Conservation (phyloP, 2,888 invertebrate species). For the Dione juno region DNA sequence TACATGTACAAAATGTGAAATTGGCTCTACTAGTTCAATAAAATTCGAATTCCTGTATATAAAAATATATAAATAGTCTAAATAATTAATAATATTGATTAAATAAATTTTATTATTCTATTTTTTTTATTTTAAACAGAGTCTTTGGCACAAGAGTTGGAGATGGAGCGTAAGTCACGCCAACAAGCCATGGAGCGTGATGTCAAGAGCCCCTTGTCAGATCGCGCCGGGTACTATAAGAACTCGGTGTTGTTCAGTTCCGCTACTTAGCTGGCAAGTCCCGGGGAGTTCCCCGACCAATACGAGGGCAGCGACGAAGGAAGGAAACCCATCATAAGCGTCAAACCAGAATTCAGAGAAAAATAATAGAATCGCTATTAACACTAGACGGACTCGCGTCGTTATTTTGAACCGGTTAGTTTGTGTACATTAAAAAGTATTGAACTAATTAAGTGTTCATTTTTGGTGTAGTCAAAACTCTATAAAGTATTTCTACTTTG, state of each 20-base stretch:
- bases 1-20: background rate
- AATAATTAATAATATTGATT: background rate
- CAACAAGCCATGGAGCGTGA: conserved; percentile 92
- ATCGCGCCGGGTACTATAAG: conserved; percentile 92
- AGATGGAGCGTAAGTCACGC: conserved; percentile 93
- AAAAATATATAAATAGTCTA: too few relatives aligned
- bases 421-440: conserved; percentile 52
- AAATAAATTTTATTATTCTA: background rate
- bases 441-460: conserved; percentile 61
- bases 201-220: conserved; percentile 93
- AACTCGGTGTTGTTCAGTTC: conserved; percentile 95
- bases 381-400: conserved; percentile 34
- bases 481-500: conserved; percentile 63
- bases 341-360: conserved; percentile 82
- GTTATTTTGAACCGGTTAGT: conserved; percentile 49
- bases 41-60: too few relatives aligned
- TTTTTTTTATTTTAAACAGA: conserved; percentile 84
- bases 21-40: background rate
- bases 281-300: conserved; percentile 76
- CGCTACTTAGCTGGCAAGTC: conserved; percentile 87
- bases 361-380: conserved; percentile 58
- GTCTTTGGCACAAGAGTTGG: conserved; percentile 92
- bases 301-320: conserved; percentile 68
- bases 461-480: conserved; percentile 67
- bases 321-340: conserved; percentile 81